Conservation (phyloP, 2,888 invertebrate genomes). For the Peribatodes rhomboidaria region DNA sequence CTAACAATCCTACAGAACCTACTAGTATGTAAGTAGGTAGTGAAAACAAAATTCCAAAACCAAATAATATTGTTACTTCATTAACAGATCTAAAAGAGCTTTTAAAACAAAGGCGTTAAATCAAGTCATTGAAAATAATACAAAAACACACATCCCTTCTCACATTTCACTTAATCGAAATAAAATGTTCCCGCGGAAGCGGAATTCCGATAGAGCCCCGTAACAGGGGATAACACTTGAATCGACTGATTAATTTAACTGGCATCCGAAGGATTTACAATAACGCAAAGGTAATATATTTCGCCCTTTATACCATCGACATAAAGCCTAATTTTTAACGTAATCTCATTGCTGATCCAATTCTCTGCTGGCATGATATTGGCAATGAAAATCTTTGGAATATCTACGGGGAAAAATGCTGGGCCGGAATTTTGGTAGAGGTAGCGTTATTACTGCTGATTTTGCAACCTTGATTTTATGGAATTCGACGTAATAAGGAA, state of each 20-base stretch:
- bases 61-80: background rate
- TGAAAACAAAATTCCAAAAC: too few relatives aligned
- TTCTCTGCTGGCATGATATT: constrained; percentile 42
- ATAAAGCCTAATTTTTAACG: constrained; percentile 42
- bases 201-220: constrained; percentile 47
- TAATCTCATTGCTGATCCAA: constrained; percentile 40
- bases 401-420: constrained; percentile 36
- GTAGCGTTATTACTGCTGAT: constrained; percentile 24
- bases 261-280: constrained; percentile 49
- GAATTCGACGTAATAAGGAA: constrained; percentile 10
- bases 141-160: constrained; percentile 35
- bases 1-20: too few relatives aligned
- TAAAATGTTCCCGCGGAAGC: constrained; percentile 46
- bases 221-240: constrained; percentile 47
- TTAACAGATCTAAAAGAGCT: background rate
- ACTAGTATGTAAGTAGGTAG: too few relatives aligned
- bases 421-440: constrained; percentile 20
- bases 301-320: constrained; percentile 37
- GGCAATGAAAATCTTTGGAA: constrained; percentile 44
- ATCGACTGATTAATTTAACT: constrained; percentile 52
- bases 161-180: constrained; percentile 50
- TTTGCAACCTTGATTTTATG: constrained; percentile 21
- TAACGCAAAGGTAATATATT: constrained; percentile 38
- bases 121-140: constrained; percentile 27
- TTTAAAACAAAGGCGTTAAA: constrained; percentile 6